Percentiles rank a stretch among this genome's conserved stretches.
These are phyloP conservation scores for Ericerus pela DNA, from an alignment of 1,140 invertebrate species.

Conservation along the genomic window DNA sequence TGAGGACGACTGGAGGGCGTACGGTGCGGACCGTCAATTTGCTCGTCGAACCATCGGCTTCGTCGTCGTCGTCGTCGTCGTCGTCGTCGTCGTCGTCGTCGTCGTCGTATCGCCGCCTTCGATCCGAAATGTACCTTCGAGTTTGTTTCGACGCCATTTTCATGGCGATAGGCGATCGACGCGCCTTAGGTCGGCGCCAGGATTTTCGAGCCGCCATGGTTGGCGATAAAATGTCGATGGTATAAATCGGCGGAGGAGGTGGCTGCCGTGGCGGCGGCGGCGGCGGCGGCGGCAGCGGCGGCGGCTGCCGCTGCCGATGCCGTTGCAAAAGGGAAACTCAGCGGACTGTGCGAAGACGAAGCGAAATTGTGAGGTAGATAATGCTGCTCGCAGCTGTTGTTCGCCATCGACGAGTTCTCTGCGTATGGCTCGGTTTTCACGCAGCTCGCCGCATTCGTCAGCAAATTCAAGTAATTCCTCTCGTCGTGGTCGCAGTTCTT, in stretches of 20 bases:
- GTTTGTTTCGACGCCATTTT: no score
- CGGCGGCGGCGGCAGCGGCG: no score
- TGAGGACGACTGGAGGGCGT: no score
- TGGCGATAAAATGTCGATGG: slow-evolving; percentile 1
- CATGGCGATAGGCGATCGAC: no score
- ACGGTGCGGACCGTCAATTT: no score
- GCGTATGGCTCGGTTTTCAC: slow-evolving; percentile 1
- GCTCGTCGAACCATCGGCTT: no score
- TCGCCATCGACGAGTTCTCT: not conserved
- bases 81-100: no score
- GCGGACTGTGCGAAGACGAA: not conserved
- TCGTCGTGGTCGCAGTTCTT: not conserved
- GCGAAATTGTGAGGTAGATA: not conserved
- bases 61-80: no score
- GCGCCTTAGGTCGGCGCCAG: not conserved
- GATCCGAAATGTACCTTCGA: no score
- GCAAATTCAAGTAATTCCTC: not conserved
- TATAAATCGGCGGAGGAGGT: no score
- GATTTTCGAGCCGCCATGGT: slow-evolving; percentile 1
- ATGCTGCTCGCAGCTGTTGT: not conserved
- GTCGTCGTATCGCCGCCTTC: no score
- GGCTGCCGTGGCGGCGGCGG: no score
- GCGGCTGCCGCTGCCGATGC: not conserved
- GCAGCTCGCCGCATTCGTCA: not conserved
- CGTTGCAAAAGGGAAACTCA: not conserved